These are phyloP conservation scores for Spondyliosoma cantharus DNA, from an alignment of 2,797 vertebrate genomes.

Conservation along the genomic window DNA sequence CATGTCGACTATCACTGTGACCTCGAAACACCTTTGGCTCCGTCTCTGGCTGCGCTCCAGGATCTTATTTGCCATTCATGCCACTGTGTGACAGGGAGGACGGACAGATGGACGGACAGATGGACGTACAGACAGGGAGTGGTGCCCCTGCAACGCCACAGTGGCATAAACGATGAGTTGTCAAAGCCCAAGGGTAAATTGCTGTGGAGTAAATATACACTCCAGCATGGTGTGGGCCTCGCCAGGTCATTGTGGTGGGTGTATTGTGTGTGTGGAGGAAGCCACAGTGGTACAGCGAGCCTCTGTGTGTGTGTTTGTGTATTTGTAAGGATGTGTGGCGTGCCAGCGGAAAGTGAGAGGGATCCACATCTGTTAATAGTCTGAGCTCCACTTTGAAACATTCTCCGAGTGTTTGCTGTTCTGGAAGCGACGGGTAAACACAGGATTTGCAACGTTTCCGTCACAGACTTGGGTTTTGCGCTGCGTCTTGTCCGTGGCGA, in stretches of 20 bases:
- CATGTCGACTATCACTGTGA: slow-evolving; percentile 13
- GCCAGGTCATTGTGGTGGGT: slow-evolving; percentile 77
- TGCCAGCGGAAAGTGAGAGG: slow-evolving; percentile 73
- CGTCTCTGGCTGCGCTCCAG: slow-evolving; percentile 6
- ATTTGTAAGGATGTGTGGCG: slow-evolving; percentile 65
- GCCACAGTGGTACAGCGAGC: slow-evolving; percentile 60
- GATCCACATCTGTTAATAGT: slow-evolving; percentile 70
- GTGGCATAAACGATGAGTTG: slow-evolving; percentile 79
- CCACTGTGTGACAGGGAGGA: slow-evolving; percentile 42
- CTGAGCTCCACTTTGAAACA: slow-evolving; percentile 51
- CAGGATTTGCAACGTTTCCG: slow-evolving; percentile 47
- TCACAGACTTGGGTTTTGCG: slow-evolving; percentile 40
- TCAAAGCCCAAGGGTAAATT: slow-evolving; percentile 76
- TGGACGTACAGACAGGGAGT: slow-evolving; percentile 75
- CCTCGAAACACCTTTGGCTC: slow-evolving; percentile 42
- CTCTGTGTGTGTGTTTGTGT: slow-evolving; percentile 64
- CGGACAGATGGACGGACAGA: slow-evolving; percentile 52
- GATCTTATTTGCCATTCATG: slow-evolving; percentile 26
- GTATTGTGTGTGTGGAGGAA: slow-evolving; percentile 74
- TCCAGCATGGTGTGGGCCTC: slow-evolving; percentile 56
- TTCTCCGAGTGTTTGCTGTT: slow-evolving; percentile 64
- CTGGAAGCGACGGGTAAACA: slow-evolving; percentile 60
- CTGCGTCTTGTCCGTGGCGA: slow-evolving; percentile 66
- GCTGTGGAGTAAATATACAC: slow-evolving; percentile 78
- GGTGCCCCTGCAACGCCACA: slow-evolving; percentile 72